Percentiles rank a stretch among this genome's conserved stretches.
Conservation (phyloP, 2,888 invertebrate genomes). For the Endomychus coccineus region DNA sequence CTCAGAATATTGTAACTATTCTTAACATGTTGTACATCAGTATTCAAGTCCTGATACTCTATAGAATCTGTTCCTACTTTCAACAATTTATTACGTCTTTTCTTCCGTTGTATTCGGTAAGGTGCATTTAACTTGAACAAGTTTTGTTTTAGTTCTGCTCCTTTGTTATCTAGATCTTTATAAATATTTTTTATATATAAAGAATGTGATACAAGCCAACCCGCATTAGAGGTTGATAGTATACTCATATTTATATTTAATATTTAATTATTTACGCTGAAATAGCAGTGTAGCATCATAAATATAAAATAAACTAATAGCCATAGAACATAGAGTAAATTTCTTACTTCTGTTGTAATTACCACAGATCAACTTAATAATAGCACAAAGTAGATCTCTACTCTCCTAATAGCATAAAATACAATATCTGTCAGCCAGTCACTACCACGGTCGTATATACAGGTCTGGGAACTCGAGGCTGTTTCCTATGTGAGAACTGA, state of each 20-base stretch:
- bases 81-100: constrained; percentile 11
- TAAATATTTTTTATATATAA: constrained; percentile 45
- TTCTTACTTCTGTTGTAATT: too few species aligned
- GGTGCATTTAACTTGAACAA: constrained; percentile 46
- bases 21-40: constrained; percentile 24
- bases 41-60: constrained; percentile 19
- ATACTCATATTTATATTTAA: constrained; percentile 41
- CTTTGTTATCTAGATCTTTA: constrained; percentile 31
- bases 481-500: too few species aligned
- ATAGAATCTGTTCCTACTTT: constrained; percentile 11
- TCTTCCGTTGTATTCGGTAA: constrained; percentile 30
- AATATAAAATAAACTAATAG: too few species aligned
- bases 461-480: too few species aligned
- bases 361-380: too few species aligned
- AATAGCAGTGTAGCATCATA: too few species aligned
- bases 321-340: too few species aligned
- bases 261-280: too few species aligned
- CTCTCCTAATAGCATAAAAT: too few species aligned
- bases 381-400: too few species aligned
- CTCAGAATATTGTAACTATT: constrained; percentile 19
- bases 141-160: constrained; percentile 36
- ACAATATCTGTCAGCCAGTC: too few species aligned
- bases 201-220: constrained; percentile 48
- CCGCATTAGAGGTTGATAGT: constrained; percentile 37
- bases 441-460: too few species aligned